Percentiles rank a stretch among this genome's conserved stretches.
These are phyloP conservation scores for Pipa parva DNA, from an alignment of 2,113 vertebrate genomes.

Conservation along the genomic window DNA sequence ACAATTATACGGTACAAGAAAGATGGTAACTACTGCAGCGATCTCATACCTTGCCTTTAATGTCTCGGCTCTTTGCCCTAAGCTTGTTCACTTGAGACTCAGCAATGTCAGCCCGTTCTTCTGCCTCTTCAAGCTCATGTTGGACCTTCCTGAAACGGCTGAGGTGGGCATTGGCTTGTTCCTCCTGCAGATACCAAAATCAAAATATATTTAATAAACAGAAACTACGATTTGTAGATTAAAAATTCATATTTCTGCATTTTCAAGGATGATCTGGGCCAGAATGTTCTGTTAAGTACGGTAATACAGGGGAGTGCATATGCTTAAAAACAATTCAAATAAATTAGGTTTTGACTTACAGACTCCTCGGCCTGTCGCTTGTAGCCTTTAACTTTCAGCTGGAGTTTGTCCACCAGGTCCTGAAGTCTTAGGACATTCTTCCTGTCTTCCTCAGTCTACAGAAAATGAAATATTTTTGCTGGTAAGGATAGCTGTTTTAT, in stretches of 20 bases:
- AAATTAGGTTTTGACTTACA: too few species aligned
- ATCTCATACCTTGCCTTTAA: too few species aligned
- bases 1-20: too few species aligned
- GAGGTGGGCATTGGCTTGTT: constrained; percentile 23
- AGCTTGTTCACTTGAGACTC: constrained; percentile 19
- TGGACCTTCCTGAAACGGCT: constrained; percentile 41
- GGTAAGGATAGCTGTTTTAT: not conserved
- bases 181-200: constrained; percentile 16
- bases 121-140: constrained; percentile 43
- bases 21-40: too few species aligned
- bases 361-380: constrained; percentile 66
- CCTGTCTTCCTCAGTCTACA: constrained; percentile 64
- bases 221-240: not conserved
- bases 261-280: not conserved
- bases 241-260: constrained; percentile 8
- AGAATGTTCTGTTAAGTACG: too few species aligned
- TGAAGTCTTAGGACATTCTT: constrained; percentile 68
- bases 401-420: constrained; percentile 66
- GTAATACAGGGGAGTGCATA: too few species aligned
- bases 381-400: constrained; percentile 65
- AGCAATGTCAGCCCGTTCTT: constrained; percentile 44
- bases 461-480: too few species aligned
- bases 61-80: too few species aligned
- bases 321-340: too few species aligned
- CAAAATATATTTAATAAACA: too few species aligned